Conservation (phyloP, 2,797 vertebrate species). For the Schizopygopsis pylzovi region DNA sequence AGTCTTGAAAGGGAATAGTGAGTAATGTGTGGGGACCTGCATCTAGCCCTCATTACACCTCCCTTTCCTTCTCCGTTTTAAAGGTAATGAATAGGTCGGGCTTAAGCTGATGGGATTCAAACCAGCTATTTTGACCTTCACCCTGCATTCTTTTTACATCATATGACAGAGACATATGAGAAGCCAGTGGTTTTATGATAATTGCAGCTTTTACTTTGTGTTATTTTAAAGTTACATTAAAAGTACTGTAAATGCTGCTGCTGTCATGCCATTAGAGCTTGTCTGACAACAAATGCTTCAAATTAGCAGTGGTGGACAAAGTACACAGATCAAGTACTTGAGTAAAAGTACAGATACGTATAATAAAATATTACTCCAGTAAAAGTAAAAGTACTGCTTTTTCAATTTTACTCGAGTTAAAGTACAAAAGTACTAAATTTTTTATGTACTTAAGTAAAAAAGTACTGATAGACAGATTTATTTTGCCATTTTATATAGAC, state of each 20-base stretch:
- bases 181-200: conserved; percentile 11
- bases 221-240: conserved; percentile 43
- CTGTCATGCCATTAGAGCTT: conserved; percentile 18
- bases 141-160: conserved; percentile 22
- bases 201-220: conserved; percentile 24
- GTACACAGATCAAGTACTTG: too few species aligned
- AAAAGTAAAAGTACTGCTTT: too few species aligned
- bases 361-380: too few species aligned
- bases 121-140: conserved; percentile 29
- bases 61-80: conserved; percentile 35
- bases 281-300: conserved; percentile 29
- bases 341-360: too few species aligned
- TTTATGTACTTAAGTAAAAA: too few species aligned
- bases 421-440: too few species aligned
- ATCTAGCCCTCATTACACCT: conserved; percentile 45
- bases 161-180: conserved; percentile 23
- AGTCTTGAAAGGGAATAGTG: conserved; percentile 45
- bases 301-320: too few species aligned
- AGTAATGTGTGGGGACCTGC: conserved; percentile 43
- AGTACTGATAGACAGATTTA: too few species aligned
- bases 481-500: too few species aligned
- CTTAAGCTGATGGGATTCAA: conserved; percentile 41
- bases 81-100: conserved; percentile 27
- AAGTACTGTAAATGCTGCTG: conserved; percentile 10
- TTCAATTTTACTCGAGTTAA: too few species aligned